phyloP scores from a whole-genome alignment of 2,888 invertebrate genomes.

The Teinopalpus imperialis region DNA sequence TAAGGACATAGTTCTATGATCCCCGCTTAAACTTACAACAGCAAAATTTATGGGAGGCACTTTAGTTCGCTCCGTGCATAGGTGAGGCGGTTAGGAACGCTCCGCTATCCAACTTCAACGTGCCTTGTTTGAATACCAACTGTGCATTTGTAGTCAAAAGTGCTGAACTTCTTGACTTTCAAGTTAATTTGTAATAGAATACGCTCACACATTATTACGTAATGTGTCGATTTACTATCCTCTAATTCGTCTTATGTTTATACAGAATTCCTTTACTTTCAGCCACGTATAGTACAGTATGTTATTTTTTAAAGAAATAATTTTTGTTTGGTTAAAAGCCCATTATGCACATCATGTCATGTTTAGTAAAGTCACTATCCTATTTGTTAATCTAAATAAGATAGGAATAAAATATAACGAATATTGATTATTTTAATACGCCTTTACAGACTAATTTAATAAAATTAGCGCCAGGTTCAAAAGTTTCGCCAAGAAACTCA shows the following conservation, averaged over 20 bases:
- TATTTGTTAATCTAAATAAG: too few relatives aligned
- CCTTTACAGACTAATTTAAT: too few relatives aligned
- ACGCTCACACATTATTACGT: constrained; percentile 9
- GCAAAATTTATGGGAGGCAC: constrained; percentile 69
- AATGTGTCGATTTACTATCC: background rate
- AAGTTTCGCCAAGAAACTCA: too few relatives aligned
- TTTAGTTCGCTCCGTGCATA: constrained; percentile 60
- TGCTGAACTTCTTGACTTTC: constrained; percentile 24
- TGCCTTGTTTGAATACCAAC: constrained; percentile 37
- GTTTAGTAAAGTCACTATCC: too few relatives aligned
- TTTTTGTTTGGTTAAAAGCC: too few relatives aligned
- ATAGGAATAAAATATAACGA: too few relatives aligned
- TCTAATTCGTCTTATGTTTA: background rate
- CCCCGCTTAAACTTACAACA: constrained; percentile 66
- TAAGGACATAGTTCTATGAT: constrained; percentile 11
- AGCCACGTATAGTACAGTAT: too few relatives aligned
- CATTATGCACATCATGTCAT: too few relatives aligned
- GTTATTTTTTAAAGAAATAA: too few relatives aligned
- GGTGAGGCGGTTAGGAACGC: constrained; percentile 40
- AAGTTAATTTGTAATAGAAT: constrained; percentile 21
- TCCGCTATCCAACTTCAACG: constrained; percentile 38
- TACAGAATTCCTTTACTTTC: too few relatives aligned
- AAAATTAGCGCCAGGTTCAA: too few relatives aligned
- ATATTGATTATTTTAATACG: too few relatives aligned
- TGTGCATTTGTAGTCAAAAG: constrained; percentile 29